Base-by-base conservation (phyloP, 2,888 invertebrate genomes). In the Barypeithes pellucidus region DNA sequence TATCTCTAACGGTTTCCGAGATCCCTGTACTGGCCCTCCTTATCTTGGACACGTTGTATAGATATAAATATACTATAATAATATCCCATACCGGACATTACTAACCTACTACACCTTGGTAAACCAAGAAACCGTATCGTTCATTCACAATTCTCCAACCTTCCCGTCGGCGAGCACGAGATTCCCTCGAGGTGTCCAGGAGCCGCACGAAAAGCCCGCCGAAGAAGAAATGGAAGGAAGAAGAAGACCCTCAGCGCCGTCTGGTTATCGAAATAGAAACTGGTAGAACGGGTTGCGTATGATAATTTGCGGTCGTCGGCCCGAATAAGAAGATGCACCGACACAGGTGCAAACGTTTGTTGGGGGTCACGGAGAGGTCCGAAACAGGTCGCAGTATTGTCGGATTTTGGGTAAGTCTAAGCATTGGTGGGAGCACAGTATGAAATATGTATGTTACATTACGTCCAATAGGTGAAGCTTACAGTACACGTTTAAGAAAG, bases 221-320 rank as follows among this genome's bases (percentile, higher is more conserved):
- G 47, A 73, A 67, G 67, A 66, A 33, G 62, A 33, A 57, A 60
- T 70, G 60, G 24, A 66, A 75, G 62, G 52, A 62, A 54, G 59
- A 62, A 54, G 59, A 50, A 39, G 39, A 60, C 24, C 36, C 41
- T 47, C 22, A 67, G 60, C 61, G 60, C 60, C 61, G 60, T 29
- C 66, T 72, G 52, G 72, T 72, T 29, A 47, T 80, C 82, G 82
- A 82, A 83, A 70, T 70, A 20, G 83, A 85, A 85, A 85, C 85
- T 85, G 84, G 85, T 84, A 85, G 83, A 83, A 85, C 85, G 83
- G 80, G 85, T 85, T 84, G 83, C 83, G 82, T 83, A 84, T 85
- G 84, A 84, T 85, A 85, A 76, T 78, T 80, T 78, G 83, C 84
- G 84, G 84, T 85, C 84, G 84, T 82, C 82, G 84, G 82, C 84